phyloP scores from a whole-genome alignment of 2,888 invertebrate genomes.

The Lochmaea crataegi region DNA sequence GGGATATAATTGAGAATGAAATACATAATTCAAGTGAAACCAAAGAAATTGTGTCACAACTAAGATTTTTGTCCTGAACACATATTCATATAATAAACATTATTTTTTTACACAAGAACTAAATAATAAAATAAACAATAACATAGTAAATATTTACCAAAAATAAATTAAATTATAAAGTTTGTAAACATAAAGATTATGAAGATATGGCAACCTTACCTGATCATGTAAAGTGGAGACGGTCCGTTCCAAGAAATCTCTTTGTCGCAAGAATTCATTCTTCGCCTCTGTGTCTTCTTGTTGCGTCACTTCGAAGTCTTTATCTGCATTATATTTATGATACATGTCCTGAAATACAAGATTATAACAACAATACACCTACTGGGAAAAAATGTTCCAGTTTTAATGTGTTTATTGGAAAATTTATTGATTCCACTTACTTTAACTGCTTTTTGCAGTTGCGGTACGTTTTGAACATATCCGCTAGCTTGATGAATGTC shows the following conservation, averaged over 20 bases:
- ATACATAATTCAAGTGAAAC: no score
- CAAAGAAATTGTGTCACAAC: neutral
- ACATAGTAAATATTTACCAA: neutral
- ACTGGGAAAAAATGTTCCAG: neutral
- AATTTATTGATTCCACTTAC: slow-evolving; percentile 57
- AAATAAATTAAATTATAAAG: neutral
- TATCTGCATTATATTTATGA: slow-evolving; percentile 78
- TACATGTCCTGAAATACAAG: slow-evolving; percentile 68
- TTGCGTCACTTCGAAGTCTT: slow-evolving; percentile 75
- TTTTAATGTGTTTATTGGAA: neutral
- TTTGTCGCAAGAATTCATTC: slow-evolving; percentile 81
- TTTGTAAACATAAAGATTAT: neutral
- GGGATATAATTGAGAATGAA: no score
- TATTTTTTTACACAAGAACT: neutral
- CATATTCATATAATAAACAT: neutral
- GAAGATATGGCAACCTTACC: slow-evolving; percentile 40
- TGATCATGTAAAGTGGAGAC: slow-evolving; percentile 68
- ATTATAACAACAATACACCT: neutral
- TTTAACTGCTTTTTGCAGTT: slow-evolving; percentile 69
- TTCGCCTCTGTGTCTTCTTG: slow-evolving; percentile 78
- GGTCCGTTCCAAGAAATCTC: slow-evolving; percentile 82
- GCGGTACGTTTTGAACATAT: slow-evolving; percentile 80
- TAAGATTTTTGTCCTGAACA: neutral
- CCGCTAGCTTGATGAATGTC: slow-evolving; percentile 85
- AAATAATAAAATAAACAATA: neutral